A percentile compares a stretch with the other conserved stretches of the same genome.
Conservation (phyloP, 2,888 invertebrate species). For the Serripes groenlandicus region DNA sequence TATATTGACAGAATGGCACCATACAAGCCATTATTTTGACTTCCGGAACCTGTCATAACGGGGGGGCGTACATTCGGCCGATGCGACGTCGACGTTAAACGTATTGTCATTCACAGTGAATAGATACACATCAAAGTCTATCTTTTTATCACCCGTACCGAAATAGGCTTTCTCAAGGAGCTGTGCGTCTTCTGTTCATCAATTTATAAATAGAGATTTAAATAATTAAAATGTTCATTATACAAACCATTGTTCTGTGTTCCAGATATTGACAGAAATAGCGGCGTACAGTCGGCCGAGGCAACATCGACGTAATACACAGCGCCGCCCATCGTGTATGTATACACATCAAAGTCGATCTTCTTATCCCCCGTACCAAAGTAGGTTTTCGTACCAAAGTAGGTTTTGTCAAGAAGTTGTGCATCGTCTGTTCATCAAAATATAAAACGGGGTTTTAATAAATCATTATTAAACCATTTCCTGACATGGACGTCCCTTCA, state of each 20-base stretch:
- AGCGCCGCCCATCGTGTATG: conserved; percentile 13
- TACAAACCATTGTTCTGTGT: conserved; percentile 29
- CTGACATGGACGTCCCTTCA: too few species aligned
- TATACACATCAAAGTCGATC: conserved; percentile 46
- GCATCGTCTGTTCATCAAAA: too few species aligned
- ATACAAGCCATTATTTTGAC: conserved; percentile 27
- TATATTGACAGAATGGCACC: too few species aligned
- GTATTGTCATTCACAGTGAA: conserved; percentile 28
- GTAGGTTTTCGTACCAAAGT: conserved; percentile 14
- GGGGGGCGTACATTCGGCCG: conserved; percentile 45
- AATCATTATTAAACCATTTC: too few species aligned
- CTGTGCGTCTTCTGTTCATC: conserved; percentile 50
- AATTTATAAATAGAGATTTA: too few species aligned
- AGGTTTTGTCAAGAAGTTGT: too few species aligned
- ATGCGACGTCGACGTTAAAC: conserved; percentile 24
- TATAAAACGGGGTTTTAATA: too few species aligned
- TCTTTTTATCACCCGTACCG: conserved; percentile 33
- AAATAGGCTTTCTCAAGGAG: conserved; percentile 20
- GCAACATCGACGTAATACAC: conserved; percentile 32
- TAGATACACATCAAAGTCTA: conserved; percentile 43
- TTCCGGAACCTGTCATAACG: conserved; percentile 29
- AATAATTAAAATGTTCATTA: too few species aligned
- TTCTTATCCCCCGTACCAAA: conserved; percentile 39
- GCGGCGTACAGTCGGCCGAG: conserved; percentile 40
- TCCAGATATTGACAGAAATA: conserved; percentile 34